phyloP scores from a whole-genome alignment of 2,113 vertebrate genomes.

The Misgurnus anguillicaudatus region DNA sequence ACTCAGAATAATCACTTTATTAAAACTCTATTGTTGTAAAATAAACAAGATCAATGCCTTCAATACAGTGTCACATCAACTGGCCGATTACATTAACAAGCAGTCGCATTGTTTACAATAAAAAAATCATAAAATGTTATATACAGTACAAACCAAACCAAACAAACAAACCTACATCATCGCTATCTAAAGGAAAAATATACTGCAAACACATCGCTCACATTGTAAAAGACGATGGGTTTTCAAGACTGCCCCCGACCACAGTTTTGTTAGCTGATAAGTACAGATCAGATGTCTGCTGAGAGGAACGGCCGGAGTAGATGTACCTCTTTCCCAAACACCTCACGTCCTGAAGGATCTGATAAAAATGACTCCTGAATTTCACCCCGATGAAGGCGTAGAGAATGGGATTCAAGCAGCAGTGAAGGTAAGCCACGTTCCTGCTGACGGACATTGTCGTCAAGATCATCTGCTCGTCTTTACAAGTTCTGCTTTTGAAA shows the following conservation, averaged over 20 bases:
- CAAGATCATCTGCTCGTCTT: constrained; percentile 52
- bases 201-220: not conserved
- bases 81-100: too few relatives aligned
- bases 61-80: too few relatives aligned
- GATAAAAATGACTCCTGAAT: constrained; percentile 85
- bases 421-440: constrained; percentile 87
- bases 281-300: constrained; percentile 70
- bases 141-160: too few relatives aligned
- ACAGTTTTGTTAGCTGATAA: constrained; percentile 69
- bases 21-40: too few relatives aligned
- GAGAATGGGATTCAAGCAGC: constrained; percentile 90
- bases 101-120: too few relatives aligned
- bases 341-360: constrained; percentile 78
- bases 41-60: too few relatives aligned
- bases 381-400: constrained; percentile 92
- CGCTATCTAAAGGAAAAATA: too few relatives aligned
- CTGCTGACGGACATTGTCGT: constrained; percentile 66
- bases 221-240: constrained; percentile 80
- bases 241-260: constrained; percentile 69
- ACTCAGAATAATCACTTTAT: too few relatives aligned
- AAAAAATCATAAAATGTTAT: too few relatives aligned
- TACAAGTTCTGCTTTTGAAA: constrained; percentile 71
- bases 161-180: too few relatives aligned
- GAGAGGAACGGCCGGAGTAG: constrained; percentile 61
- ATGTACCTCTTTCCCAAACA: constrained; percentile 75